A percentile compares a stretch with the other conserved stretches of the same genome.
phyloP scores from a whole-genome alignment of 2,113 vertebrate species.

The Carollia perspicillata region DNA sequence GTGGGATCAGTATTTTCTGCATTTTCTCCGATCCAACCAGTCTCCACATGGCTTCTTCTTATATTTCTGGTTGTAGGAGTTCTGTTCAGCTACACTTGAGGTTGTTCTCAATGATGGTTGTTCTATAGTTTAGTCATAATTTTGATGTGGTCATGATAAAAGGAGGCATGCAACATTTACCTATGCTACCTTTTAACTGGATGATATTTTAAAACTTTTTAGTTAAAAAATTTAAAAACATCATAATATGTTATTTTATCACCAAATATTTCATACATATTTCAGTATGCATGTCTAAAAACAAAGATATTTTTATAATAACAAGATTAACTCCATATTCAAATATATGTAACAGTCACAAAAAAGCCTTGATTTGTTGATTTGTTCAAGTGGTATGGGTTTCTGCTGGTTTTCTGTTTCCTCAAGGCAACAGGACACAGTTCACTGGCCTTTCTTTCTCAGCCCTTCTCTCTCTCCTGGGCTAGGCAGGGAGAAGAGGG shows the following conservation, averaged over 20 bases:
- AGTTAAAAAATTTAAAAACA: not conserved
- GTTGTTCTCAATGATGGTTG: not conserved
- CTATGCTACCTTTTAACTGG: not conserved
- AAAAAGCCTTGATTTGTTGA: not conserved
- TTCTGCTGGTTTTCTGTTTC: not conserved
- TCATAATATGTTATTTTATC: not conserved
- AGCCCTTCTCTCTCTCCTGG: not conserved
- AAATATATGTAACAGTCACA: not conserved
- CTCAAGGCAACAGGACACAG: not conserved
- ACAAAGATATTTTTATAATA: not conserved
- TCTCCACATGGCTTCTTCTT: not conserved
- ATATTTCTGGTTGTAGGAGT: not conserved
- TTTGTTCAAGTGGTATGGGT: not conserved
- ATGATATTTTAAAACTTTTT: not conserved
- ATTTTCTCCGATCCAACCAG: not conserved
- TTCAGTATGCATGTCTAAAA: not conserved
- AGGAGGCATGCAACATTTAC: not conserved
- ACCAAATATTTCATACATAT: not conserved
- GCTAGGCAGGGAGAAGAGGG: no score
- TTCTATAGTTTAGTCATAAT: not conserved
- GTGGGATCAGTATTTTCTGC: not conserved
- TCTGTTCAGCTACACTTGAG: not conserved
- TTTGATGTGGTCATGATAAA: not conserved
- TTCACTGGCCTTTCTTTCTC: not conserved
- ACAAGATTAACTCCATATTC: not conserved